A percentile compares a stretch with the other conserved stretches of the same genome.
Conservation (phyloP, 2,888 invertebrate species). For the Drosophila phalerata region DNA sequence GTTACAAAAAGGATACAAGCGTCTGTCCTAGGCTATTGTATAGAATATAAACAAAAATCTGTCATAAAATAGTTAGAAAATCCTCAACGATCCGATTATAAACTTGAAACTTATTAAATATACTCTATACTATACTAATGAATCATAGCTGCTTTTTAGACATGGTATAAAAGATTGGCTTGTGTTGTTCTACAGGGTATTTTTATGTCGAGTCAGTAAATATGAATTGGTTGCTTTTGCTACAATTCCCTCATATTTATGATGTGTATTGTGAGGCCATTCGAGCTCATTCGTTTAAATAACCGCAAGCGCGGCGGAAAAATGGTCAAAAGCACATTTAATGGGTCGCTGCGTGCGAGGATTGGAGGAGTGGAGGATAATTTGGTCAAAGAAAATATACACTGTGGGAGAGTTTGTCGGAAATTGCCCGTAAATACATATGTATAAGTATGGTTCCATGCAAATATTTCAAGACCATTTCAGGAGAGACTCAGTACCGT, state of each 20-base stretch:
- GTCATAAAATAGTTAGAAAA: background rate
- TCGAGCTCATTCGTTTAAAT: conserved; percentile 59
- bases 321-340: conserved; percentile 69
- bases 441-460: background rate
- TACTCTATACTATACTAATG: background rate
- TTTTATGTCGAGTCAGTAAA: background rate
- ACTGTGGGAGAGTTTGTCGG: conserved; percentile 20
- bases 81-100: conserved; percentile 1
- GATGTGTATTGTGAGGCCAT: conserved; percentile 12
- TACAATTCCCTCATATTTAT: conserved; percentile 1
- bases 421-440: conserved; percentile 19
- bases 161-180: background rate
- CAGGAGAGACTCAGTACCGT: conserved; percentile 22
- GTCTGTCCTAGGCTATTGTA: background rate
- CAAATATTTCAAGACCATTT: background rate
- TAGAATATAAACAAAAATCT: background rate
- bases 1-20: conserved; percentile 1
- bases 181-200: conserved; percentile 10
- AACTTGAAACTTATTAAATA: conserved; percentile 3
- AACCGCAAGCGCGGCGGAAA: conserved; percentile 71
- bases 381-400: conserved; percentile 29
- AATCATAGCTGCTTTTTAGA: no score
- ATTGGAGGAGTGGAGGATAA: conserved; percentile 7
- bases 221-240: background rate
- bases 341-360: conserved; percentile 53